A percentile compares a stretch with the other conserved stretches of the same genome.
These are phyloP conservation scores for Drosophila nr. perissopoda DNA, from an alignment of 2,888 invertebrate genomes.

Conservation along the genomic window DNA sequence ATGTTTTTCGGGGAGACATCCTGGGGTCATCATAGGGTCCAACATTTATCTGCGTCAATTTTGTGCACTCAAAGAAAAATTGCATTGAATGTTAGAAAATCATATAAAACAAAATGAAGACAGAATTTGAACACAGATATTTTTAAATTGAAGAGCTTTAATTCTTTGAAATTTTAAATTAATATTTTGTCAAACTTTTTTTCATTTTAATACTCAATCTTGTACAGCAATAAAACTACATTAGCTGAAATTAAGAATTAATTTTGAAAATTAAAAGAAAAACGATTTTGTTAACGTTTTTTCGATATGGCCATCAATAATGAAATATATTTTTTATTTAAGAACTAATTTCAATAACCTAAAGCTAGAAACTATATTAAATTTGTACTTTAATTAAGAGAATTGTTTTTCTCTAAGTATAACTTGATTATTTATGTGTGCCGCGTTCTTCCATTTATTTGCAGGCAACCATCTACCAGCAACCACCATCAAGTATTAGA, in stretches of 20 bases:
- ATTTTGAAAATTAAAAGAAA: too few relatives aligned
- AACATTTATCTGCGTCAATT: slow-evolving; percentile 62
- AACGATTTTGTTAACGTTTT: too few relatives aligned
- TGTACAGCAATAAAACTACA: not conserved
- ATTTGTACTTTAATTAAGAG: not conserved
- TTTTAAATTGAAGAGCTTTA: not conserved
- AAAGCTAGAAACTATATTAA: not conserved
- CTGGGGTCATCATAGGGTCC: slow-evolving; percentile 41
- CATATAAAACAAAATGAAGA: too few relatives aligned
- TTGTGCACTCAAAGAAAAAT: slow-evolving; percentile 2
- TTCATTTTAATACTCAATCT: not conserved
- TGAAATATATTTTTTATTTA: too few relatives aligned
- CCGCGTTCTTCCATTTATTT: slow-evolving; percentile 41
- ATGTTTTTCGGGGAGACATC: slow-evolving; percentile 20
- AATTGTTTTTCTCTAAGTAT: not conserved
- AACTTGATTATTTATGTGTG: slow-evolving; percentile 52
- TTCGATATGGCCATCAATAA: too few relatives aligned
- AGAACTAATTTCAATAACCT: too few relatives aligned
- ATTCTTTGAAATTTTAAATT: not conserved
- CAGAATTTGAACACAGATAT: not conserved
- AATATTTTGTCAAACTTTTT: not conserved
- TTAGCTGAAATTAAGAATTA: too few relatives aligned
- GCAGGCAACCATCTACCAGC: slow-evolving; percentile 50
- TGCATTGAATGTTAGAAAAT: not conserved
- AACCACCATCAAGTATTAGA: slow-evolving; percentile 57